Evolutionary conservation across 2,113 vertebrate species (phyloP).

Genomic region (Ceratotherium simum): DNA sequence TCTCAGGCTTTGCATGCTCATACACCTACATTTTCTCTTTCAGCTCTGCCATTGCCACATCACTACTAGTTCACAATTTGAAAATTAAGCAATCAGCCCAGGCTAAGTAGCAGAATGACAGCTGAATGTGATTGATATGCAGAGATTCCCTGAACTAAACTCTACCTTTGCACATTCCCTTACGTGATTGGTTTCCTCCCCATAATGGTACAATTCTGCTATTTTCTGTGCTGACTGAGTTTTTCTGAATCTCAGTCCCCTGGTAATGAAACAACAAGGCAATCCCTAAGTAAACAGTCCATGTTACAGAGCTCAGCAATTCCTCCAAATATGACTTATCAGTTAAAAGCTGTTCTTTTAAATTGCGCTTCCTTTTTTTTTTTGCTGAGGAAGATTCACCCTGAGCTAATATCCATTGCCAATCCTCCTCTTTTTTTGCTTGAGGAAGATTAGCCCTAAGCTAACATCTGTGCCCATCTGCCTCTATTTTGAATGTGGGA

Average conservation of each 20-base stretch:
- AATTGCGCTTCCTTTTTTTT: background rate
- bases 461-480: too few relatives aligned
- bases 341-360: background rate
- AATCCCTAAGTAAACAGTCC: background rate
- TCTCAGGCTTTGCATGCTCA: background rate
- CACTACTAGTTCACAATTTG: background rate
- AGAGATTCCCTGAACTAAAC: background rate
- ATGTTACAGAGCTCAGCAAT: background rate
- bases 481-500: too few relatives aligned
- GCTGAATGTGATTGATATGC: background rate
- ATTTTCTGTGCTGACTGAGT: background rate
- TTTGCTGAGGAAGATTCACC: too few relatives aligned
- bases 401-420: too few relatives aligned
- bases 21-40: background rate
- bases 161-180: background rate
- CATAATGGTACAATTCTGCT: background rate
- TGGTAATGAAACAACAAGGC: background rate
- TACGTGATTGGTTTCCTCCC: background rate
- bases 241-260: background rate
- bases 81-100: background rate
- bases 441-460: too few relatives aligned
- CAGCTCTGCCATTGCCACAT: rapidly evolving
- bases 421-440: too few relatives aligned
- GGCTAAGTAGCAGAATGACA: background rate
- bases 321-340: background rate